phyloP scores from a whole-genome alignment of 2,888 invertebrate species.

The Limulus polyphemus region DNA sequence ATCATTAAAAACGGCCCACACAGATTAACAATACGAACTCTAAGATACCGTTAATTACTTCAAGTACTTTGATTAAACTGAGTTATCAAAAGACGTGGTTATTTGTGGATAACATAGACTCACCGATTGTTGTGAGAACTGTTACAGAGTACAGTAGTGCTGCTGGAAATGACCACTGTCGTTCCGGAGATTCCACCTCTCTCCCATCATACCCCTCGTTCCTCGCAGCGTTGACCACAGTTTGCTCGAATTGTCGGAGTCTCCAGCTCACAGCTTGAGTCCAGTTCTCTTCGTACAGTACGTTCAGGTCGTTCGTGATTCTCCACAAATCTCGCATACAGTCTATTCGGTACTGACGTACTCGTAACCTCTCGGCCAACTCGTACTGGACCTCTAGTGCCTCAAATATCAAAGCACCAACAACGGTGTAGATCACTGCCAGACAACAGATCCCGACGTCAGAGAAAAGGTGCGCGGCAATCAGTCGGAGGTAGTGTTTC shows the following conservation, averaged over 20 bases:
- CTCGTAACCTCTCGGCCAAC: slow-evolving; percentile 12
- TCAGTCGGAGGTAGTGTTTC: too few species aligned
- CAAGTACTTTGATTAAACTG: too few species aligned
- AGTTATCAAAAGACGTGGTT: too few species aligned
- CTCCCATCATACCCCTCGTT: slow-evolving; percentile 36
- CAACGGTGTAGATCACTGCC: too few species aligned
- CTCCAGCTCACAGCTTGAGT: slow-evolving; percentile 62
- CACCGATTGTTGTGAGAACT: slow-evolving; percentile 77
- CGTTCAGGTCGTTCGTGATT: slow-evolving; percentile 68
- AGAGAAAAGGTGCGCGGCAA: too few species aligned
- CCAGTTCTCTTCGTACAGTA: slow-evolving; percentile 72
- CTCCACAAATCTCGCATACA: slow-evolving; percentile 53
- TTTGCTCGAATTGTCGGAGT: slow-evolving; percentile 61
- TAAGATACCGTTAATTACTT: too few species aligned
- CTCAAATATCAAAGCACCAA: slow-evolving; percentile 28
- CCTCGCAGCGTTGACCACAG: slow-evolving; percentile 61
- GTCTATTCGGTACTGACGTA: slow-evolving; percentile 15
- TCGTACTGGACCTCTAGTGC: slow-evolving; percentile 36
- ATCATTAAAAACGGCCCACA: too few species aligned
- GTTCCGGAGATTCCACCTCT: slow-evolving; percentile 33
- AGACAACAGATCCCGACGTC: too few species aligned
- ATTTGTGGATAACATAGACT: slow-evolving; percentile 30
- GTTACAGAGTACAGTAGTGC: slow-evolving; percentile 73
- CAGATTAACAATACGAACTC: too few species aligned
- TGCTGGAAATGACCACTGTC: slow-evolving; percentile 68